phyloP scores from a whole-genome alignment of 2,797 vertebrate species.

The Coilia nasus region DNA sequence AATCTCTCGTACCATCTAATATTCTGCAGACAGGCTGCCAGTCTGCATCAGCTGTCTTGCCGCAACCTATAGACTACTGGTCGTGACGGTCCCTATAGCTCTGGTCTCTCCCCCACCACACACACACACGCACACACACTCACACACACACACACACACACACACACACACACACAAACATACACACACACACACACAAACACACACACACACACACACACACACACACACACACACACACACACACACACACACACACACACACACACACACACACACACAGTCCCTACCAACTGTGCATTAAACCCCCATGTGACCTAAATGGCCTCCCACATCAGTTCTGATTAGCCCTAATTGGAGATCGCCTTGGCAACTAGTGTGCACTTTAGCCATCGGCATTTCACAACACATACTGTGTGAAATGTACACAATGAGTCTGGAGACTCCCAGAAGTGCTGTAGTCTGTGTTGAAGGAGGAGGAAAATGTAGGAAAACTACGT shows the following conservation, averaged over 20 bases:
- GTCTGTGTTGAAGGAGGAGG: not conserved
- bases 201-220: too few relatives aligned
- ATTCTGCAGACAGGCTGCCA: not conserved
- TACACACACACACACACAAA: too few relatives aligned
- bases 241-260: too few relatives aligned
- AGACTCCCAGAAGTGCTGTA: not conserved
- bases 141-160: too few relatives aligned
- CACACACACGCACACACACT: too few relatives aligned
- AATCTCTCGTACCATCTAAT: not conserved
- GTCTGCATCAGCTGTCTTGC: not conserved
- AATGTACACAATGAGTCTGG: not conserved
- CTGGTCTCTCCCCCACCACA: not conserved
- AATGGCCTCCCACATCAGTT: constrained; percentile 33
- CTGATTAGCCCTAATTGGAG: constrained; percentile 41
- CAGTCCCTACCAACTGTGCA: not conserved
- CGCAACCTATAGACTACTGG: not conserved
- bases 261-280: too few relatives aligned
- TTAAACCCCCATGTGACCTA: constrained; percentile 15
- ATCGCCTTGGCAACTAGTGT: constrained; percentile 14
- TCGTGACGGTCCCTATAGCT: not conserved
- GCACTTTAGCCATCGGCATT: not conserved
- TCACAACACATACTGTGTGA: not conserved
- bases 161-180: too few relatives aligned
- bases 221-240: too few relatives aligned
- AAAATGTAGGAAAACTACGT: not conserved